phyloP scores from a whole-genome alignment of 2,888 invertebrate species.

The Apodemia mormo region DNA sequence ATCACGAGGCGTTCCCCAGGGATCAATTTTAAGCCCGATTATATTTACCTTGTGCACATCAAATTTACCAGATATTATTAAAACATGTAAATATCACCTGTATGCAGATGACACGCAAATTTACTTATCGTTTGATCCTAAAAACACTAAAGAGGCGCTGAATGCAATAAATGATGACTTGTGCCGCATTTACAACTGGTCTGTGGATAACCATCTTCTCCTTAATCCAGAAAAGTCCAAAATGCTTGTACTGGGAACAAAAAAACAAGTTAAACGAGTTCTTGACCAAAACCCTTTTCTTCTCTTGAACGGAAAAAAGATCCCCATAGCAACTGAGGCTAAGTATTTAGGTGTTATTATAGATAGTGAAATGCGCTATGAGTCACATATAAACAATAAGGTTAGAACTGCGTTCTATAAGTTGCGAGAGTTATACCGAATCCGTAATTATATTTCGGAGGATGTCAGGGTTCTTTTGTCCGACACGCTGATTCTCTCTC shows the following conservation, averaged over 20 bases:
- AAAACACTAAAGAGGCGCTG: not conserved
- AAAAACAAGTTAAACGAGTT: slow-evolving; percentile 3
- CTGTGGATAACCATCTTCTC: not conserved
- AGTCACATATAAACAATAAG: not conserved
- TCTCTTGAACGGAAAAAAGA: not conserved
- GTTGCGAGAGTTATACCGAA: not conserved
- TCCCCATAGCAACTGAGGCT: not conserved
- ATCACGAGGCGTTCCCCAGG: slow-evolving; percentile 17
- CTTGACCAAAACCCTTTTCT: not conserved
- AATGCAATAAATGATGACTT: slow-evolving; percentile 7
- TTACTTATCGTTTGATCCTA: not conserved
- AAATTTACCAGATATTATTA: not conserved
- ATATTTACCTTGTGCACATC: slow-evolving; percentile 15
- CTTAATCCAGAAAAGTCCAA: slow-evolving; percentile 19
- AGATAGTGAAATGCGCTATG: not conserved
- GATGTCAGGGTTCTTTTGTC: too few species aligned
- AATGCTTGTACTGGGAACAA: slow-evolving; percentile 17
- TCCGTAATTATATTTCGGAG: too few species aligned
- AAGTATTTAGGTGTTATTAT: not conserved
- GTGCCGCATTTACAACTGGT: slow-evolving; percentile 13
- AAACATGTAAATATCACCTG: slow-evolving; percentile 12
- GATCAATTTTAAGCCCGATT: slow-evolving; percentile 18
- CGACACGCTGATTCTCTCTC: too few species aligned
- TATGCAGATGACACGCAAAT: slow-evolving; percentile 19
- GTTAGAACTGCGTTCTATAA: not conserved